A percentile compares a stretch with the other conserved stretches of the same genome.
phyloP scores from a whole-genome alignment of 2,113 vertebrate genomes.

The Sebastes fasciatus region DNA sequence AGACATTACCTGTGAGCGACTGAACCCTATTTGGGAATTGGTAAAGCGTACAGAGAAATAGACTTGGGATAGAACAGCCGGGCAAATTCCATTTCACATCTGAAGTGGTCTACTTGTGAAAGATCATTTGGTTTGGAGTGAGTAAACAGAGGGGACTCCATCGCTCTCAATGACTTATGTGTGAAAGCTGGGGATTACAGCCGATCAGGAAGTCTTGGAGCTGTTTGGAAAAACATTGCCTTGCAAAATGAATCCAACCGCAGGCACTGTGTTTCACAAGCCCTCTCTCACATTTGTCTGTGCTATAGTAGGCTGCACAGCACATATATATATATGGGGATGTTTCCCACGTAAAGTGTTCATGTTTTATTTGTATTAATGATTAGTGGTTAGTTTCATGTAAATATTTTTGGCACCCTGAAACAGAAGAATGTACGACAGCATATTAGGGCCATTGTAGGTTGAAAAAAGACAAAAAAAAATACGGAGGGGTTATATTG shows the following conservation, averaged over 20 bases:
- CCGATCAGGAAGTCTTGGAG: conserved; percentile 91
- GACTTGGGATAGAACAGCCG: conserved; percentile 90
- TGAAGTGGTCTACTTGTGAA: conserved; percentile 98
- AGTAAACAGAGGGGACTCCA: conserved; percentile 95
- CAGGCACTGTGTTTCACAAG: conserved; percentile 46
- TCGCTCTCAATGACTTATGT: conserved; percentile 94
- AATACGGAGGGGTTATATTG: too few species aligned
- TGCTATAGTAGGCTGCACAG: neutral
- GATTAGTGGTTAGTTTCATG: neutral
- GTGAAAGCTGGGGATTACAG: conserved; percentile 93
- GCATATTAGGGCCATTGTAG: too few species aligned
- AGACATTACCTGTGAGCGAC: conserved; percentile 95
- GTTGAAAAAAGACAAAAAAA: too few species aligned
- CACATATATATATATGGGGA: neutral
- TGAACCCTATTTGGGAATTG: conserved; percentile 95
- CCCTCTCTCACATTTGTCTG: conserved; percentile 45
- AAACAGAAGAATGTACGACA: neutral
- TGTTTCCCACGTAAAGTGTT: neutral
- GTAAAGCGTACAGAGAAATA: conserved; percentile 92
- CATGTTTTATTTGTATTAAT: neutral
- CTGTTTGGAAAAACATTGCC: conserved; percentile 90
- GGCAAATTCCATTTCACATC: conserved; percentile 98
- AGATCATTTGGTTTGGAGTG: conserved; percentile 98
- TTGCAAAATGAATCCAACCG: conserved; percentile 68
- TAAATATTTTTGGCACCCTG: neutral